phyloP scores from a whole-genome alignment of 2,113 vertebrate species.

The Thryonomys swinderianus region DNA sequence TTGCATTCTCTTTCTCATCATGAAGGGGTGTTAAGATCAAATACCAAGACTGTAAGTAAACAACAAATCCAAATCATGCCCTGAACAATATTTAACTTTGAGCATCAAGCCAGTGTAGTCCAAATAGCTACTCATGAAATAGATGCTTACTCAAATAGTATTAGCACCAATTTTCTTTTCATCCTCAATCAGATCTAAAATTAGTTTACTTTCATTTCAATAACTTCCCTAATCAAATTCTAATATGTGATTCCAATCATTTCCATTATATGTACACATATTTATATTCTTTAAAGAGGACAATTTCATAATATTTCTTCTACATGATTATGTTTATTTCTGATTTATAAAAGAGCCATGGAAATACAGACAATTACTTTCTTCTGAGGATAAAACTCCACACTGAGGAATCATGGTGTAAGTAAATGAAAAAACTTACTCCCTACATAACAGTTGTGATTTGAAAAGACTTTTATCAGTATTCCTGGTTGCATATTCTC shows the following conservation, averaged over 20 bases:
- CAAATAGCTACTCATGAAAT: background rate
- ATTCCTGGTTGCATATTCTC: background rate
- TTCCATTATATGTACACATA: background rate
- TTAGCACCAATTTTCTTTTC: background rate
- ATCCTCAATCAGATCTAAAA: background rate
- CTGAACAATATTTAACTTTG: background rate
- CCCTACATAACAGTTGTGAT: too few relatives aligned
- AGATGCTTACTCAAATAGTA: background rate
- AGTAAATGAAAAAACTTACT: background rate
- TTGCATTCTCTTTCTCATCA: fast-evolving
- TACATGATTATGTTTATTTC: background rate
- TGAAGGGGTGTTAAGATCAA: background rate
- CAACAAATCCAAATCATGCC: background rate
- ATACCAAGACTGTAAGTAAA: background rate
- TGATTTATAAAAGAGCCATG: background rate
- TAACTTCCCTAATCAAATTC: slow-evolving; percentile 8
- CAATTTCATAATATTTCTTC: background rate
- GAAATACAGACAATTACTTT: background rate
- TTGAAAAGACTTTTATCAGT: background rate
- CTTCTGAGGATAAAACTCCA: background rate
- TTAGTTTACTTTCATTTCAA: background rate
- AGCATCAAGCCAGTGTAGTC: background rate
- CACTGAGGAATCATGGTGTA: background rate
- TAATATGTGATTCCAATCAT: background rate
- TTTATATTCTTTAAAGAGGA: background rate